Evolutionary conservation across 1,140 invertebrate genomes (phyloP).

Genomic region (Kradibia gibbosae): DNA sequence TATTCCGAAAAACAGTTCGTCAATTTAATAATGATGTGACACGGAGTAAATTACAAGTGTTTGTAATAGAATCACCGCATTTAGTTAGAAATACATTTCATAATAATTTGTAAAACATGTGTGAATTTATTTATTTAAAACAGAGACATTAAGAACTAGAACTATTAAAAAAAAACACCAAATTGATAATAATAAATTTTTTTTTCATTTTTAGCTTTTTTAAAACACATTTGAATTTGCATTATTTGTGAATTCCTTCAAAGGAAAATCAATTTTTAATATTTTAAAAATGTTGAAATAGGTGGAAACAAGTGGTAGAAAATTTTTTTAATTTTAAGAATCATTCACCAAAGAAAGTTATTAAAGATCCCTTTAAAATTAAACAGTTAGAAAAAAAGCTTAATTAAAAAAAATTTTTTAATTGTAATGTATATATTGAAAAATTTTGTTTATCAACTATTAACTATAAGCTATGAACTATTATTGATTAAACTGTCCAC

Average conservation of each 20-base stretch:
- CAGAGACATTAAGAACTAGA: too few species aligned
- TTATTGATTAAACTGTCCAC: too few species aligned
- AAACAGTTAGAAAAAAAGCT: neutral
- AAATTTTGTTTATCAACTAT: too few species aligned
- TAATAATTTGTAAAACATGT: too few species aligned
- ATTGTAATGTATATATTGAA: too few species aligned
- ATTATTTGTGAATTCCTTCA: neutral
- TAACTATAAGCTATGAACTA: too few species aligned
- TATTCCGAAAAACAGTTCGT: conserved; percentile 31
- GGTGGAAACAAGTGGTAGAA: neutral
- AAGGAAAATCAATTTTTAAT: neutral
- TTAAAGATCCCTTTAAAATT: neutral
- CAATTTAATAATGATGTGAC: neutral
- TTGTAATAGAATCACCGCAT: neutral
- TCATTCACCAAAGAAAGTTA: neutral
- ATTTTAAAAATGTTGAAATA: neutral
- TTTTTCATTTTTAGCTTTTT: neutral
- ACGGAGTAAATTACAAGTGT: too few species aligned
- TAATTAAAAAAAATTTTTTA: too few species aligned
- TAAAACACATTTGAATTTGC: neutral
- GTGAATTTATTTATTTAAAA: too few species aligned
- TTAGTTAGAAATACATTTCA: too few species aligned
- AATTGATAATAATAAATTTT: conserved; percentile 5
- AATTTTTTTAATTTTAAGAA: conserved; percentile 19
- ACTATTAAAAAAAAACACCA: too few species aligned